These are phyloP conservation scores for Caenorhabditis sp. DNA, from an alignment of 2,888 invertebrate genomes.

Conservation along the genomic window DNA sequence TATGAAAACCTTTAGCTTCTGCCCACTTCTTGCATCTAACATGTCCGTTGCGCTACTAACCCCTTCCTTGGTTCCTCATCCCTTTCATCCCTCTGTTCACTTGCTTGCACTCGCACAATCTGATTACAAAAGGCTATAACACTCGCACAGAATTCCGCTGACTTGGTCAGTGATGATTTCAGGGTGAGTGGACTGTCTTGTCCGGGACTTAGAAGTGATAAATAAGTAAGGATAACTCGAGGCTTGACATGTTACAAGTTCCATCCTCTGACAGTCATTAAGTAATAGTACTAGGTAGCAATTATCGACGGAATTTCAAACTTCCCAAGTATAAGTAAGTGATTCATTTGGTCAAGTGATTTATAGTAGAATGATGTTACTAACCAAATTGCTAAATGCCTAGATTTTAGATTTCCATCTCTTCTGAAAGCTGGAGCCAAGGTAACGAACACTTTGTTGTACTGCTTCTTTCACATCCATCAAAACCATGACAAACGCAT, in stretches of 20 bases:
- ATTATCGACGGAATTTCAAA: no score
- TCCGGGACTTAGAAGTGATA: slow-evolving; percentile 1
- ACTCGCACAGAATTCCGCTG: slow-evolving; percentile 30
- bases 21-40: slow-evolving; percentile 34
- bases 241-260: background rate
- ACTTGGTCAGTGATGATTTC: slow-evolving; percentile 15
- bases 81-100: slow-evolving; percentile 41
- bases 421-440: slow-evolving; percentile 28
- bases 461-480: slow-evolving; percentile 28
- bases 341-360: no score
- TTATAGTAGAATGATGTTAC: no score
- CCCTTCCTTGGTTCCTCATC: background rate
- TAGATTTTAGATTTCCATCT: slow-evolving; percentile 6
- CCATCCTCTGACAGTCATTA: background rate
- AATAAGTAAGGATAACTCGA: slow-evolving; percentile 1
- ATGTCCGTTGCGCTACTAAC: slow-evolving; percentile 28
- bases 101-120: slow-evolving; percentile 45
- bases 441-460: slow-evolving; percentile 51
- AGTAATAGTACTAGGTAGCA: no score
- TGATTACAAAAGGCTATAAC: slow-evolving; percentile 12
- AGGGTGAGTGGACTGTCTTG: slow-evolving; percentile 3
- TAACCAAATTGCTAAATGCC: background rate
- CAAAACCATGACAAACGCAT: slow-evolving; percentile 20
- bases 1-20: slow-evolving; percentile 18
- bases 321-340: no score